Evolutionary conservation across 1,140 invertebrate genomes (phyloP), one percentile per base, ranked within the genome.

Genomic region (Drosophila nebulosa): DNA sequence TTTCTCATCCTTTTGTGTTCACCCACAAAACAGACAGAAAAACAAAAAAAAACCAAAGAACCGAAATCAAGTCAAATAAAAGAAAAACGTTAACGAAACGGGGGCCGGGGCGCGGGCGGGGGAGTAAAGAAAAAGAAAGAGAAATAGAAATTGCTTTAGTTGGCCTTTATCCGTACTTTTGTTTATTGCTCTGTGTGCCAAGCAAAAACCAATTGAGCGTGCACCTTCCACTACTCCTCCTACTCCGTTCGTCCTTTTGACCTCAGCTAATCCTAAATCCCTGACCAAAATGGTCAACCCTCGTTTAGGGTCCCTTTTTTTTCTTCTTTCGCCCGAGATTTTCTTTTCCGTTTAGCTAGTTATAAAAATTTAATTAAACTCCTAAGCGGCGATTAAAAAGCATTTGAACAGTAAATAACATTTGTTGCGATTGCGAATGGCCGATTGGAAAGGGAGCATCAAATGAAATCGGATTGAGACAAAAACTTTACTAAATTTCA

Each of bases 1-100:
- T 52, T 93, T 93, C 30, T 93, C 93, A 79, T 96, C 95, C 96
- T 97, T 64, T 46, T 57, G 85, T 22, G 85, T 22, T 21, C 16
- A 16, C 2, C 32, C 6, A 42, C 16, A 55, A 51, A 1, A 16
- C 27, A 51, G n/a, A 18, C n/a, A 62, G 27, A 6, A 30, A 30
- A 6, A 27, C 0, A 9, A 27, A 27, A 27, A 27, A 30, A 9
- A 39, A 0, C 0, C 3, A 39, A 16, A 55, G 36, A 21, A 18
- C 16, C 26, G 61, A 14, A 53, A n/a, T n/a, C n/a, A n/a, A n/a
- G n/a, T n/a, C 10, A 12, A 4, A 58, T 27, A 26, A 27, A 62
- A 36, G 42, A 46, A 53, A 12, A n/a, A 61, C 5, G 30, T 7
- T 1, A 32, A 32, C 2, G 9, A 9, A 32, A 32, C n/a, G n/a